Conservation (phyloP, 1,140 invertebrate species). For the Proctacanthus coquilletti region DNA sequence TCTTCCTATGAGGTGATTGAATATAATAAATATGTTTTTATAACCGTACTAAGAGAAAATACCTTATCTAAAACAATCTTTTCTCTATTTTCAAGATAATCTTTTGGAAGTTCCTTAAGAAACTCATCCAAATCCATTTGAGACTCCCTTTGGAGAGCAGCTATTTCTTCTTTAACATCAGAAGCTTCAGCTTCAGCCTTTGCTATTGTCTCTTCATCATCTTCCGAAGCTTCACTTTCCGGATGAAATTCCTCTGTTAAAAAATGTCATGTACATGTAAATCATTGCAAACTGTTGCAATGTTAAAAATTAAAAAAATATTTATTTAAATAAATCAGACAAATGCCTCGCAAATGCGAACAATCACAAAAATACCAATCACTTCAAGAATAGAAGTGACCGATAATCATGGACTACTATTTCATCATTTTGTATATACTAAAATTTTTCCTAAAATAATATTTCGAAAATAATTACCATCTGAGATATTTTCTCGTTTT, state of each 20-base stretch:
- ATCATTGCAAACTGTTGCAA: background rate
- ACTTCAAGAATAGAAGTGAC: slow-evolving; percentile 24
- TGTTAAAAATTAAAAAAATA: slow-evolving; percentile 8
- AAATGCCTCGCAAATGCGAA: slow-evolving; percentile 29
- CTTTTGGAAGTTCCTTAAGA: slow-evolving; percentile 51
- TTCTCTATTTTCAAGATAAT: slow-evolving; percentile 57
- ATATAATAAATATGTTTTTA: too few relatives aligned
- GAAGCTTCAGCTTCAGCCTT: slow-evolving; percentile 61
- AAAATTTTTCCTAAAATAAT: background rate
- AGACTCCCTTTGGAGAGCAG: slow-evolving; percentile 75
- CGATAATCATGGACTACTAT: slow-evolving; percentile 20
- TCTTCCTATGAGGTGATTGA: too few relatives aligned
- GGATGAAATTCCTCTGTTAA: slow-evolving; percentile 64
- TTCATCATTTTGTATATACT: slow-evolving; percentile 14
- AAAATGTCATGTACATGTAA: too few relatives aligned
- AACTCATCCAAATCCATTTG: slow-evolving; percentile 83
- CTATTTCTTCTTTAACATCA: slow-evolving; percentile 65
- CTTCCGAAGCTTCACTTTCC: slow-evolving; percentile 52
- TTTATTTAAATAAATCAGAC: slow-evolving; percentile 17
- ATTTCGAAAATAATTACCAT: slow-evolving; percentile 30
- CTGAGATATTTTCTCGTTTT: slow-evolving; percentile 28
- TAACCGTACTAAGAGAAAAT: too few relatives aligned
- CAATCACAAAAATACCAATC: slow-evolving; percentile 18
- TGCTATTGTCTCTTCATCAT: slow-evolving; percentile 92
- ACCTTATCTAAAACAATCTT: slow-evolving; percentile 36